phyloP scores from a whole-genome alignment of 2,888 invertebrate genomes.

The Tipula confusa region DNA sequence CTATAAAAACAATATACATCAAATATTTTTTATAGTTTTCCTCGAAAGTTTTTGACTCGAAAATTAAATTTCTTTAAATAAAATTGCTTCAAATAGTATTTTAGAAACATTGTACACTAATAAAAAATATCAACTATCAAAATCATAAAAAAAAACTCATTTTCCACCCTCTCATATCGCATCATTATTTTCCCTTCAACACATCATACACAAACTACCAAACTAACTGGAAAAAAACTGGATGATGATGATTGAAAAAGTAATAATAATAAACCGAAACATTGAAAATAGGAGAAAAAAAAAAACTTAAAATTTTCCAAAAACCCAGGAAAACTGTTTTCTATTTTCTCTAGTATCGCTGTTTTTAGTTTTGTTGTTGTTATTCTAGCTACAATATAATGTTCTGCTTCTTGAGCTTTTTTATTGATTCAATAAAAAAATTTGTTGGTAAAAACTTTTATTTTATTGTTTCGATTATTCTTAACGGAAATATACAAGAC shows the following conservation, averaged over 20 bases:
- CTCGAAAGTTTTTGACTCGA: background rate
- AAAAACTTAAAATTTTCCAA: constrained; percentile 13
- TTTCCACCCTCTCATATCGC: constrained; percentile 15
- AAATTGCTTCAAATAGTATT: background rate
- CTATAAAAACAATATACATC: background rate
- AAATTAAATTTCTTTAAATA: background rate
- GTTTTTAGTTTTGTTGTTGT: background rate
- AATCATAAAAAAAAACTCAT: background rate
- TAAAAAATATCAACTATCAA: constrained; percentile 8
- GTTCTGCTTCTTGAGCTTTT: constrained; percentile 13
- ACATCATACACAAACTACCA: background rate
- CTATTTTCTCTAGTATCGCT: too few relatives aligned
- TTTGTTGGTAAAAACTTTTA: constrained; percentile 3
- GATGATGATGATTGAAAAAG: constrained; percentile 15
- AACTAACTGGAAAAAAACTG: background rate
- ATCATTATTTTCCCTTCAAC: constrained; percentile 3
- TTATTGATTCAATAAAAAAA: constrained; percentile 20
- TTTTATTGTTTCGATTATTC: background rate
- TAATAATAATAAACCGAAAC: background rate
- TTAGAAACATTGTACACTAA: background rate
- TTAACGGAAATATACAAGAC: background rate
- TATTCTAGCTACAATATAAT: background rate
- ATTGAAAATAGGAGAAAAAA: background rate
- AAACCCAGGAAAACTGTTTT: background rate
- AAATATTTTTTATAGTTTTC: background rate